These are phyloP conservation scores for Struthio camelus DNA, from an alignment of 2,113 vertebrate species.

Conservation along the genomic window DNA sequence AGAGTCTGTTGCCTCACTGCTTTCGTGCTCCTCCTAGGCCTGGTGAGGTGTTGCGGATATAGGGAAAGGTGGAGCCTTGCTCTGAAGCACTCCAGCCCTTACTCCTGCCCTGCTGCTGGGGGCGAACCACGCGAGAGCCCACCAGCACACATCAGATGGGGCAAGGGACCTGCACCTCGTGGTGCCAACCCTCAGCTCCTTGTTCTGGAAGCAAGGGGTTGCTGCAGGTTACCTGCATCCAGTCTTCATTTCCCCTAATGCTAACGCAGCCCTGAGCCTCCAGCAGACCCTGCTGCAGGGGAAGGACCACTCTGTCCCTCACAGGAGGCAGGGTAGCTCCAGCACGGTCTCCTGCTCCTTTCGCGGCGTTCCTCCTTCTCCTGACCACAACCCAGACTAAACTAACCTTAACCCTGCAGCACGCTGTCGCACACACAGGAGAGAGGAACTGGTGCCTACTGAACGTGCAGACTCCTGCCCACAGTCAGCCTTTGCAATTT, in stretches of 20 bases:
- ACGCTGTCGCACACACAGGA: fast-evolving
- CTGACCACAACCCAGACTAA: neutral
- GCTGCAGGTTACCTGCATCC: fast-evolving
- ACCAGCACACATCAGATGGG: neutral
- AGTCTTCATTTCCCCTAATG: neutral
- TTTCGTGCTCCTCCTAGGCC: neutral
- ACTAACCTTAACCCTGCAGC: neutral
- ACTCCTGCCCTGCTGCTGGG: neutral
- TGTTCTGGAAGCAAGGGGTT: neutral
- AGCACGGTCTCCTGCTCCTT: neutral
- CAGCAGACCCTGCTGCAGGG: neutral
- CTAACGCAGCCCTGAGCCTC: neutral
- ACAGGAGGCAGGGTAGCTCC: neutral
- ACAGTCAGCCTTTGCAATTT: neutral
- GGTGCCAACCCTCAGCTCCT: neutral
- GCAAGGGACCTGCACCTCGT: neutral
- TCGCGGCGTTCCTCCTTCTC: neutral
- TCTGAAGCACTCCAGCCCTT: neutral
- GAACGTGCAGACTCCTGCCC: neutral
- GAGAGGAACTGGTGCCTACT: neutral
- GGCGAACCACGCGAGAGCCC: neutral
- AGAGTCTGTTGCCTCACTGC: fast-evolving
- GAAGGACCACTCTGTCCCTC: neutral
- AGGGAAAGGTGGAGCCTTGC: neutral
- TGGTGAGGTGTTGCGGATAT: neutral